Conservation (phyloP, 2,888 invertebrate genomes). For the Apomyelois bistriatella region DNA sequence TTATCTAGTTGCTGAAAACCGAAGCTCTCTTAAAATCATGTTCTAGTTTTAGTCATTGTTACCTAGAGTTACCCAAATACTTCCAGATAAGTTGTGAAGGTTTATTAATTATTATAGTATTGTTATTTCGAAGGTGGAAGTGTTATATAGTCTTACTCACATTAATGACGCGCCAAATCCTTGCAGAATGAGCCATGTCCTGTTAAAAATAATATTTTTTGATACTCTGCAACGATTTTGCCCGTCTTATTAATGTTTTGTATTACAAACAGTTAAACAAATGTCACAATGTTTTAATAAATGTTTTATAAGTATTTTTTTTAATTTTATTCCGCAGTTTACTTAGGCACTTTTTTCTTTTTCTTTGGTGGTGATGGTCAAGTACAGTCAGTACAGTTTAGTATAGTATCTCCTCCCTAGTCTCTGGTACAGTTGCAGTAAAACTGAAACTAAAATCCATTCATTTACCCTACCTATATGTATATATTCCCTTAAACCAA, state of each 20-base stretch:
- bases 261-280: slow-evolving; percentile 28
- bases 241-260: slow-evolving; percentile 13
- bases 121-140: slow-evolving; percentile 4
- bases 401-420: too few relatives aligned
- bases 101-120: slow-evolving; percentile 19
- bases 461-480: too few relatives aligned
- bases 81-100: slow-evolving; percentile 21
- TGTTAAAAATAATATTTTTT: too few relatives aligned
- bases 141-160: not conserved
- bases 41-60: slow-evolving; percentile 25
- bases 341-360: too few relatives aligned
- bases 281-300: slow-evolving; percentile 46
- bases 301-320: slow-evolving; percentile 17
- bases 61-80: slow-evolving; percentile 10
- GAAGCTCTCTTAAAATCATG: not conserved
- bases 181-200: not conserved
- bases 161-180: not conserved
- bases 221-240: slow-evolving; percentile 2
- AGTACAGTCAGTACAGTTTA: too few relatives aligned
- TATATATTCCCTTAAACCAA: too few relatives aligned
- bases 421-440: too few relatives aligned
- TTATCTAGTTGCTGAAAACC: too few relatives aligned
- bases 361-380: too few relatives aligned
- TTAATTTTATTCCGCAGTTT: slow-evolving; percentile 16
- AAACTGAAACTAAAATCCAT: too few relatives aligned